phyloP scores from a whole-genome alignment of 2,113 vertebrate species.

The Pelecanus crispus region DNA sequence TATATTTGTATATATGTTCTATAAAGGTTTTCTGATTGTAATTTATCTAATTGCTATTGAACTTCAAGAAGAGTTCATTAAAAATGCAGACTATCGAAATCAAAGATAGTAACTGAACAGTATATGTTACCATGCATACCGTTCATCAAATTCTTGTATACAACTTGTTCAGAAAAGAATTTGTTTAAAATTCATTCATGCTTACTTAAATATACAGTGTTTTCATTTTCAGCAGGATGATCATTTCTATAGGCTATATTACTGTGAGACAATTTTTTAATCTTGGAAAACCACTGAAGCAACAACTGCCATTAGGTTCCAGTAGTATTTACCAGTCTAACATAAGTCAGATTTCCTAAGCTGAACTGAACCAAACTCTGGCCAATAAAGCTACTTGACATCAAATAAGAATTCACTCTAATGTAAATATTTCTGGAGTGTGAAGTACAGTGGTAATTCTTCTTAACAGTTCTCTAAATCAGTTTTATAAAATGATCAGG shows the following conservation, averaged over 20 bases:
- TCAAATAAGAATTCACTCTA: neutral
- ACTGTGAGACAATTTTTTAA: neutral
- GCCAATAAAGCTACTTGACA: neutral
- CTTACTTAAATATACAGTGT: neutral
- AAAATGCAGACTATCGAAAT: neutral
- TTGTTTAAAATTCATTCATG: neutral
- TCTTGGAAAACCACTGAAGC: neutral
- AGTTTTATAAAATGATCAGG: neutral
- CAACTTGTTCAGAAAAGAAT: neutral
- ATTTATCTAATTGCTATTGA: neutral
- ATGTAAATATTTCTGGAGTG: neutral
- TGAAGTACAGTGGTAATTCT: neutral
- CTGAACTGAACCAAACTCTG: neutral
- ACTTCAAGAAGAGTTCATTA: neutral
- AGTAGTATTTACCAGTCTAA: neutral
- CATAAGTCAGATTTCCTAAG: neutral
- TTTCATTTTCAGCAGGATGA: neutral
- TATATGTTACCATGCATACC: neutral
- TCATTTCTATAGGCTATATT: neutral
- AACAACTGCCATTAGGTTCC: neutral
- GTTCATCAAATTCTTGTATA: neutral
- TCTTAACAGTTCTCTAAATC: neutral
- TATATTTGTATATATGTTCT: neutral
- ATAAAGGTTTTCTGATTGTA: neutral
- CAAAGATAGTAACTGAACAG: neutral